Conservation (phyloP, 2,888 invertebrate genomes). For the Gryllus longicercus region DNA sequence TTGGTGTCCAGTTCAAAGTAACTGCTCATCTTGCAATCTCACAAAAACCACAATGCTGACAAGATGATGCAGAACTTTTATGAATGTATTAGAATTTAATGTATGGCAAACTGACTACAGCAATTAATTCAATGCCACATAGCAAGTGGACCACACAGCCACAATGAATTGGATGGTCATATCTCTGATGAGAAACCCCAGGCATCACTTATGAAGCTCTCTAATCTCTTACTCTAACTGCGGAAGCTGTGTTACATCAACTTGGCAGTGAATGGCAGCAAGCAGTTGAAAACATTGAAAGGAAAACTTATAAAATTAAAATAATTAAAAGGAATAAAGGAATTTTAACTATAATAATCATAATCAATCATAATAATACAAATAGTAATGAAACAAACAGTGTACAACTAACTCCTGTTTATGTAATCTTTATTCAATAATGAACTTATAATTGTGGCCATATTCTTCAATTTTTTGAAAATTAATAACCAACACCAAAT, state of each 20-base stretch:
- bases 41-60: not conserved
- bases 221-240: conserved; percentile 18
- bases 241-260: conserved; percentile 25
- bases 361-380: not conserved
- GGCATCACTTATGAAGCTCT: conserved; percentile 23
- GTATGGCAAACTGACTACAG: not conserved
- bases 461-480: not conserved
- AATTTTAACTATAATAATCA: conserved; percentile 11
- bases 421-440: conserved; percentile 11
- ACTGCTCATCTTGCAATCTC: conserved; percentile 8
- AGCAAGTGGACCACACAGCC: conserved; percentile 18
- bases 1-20: conserved; percentile 8
- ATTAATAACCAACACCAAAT: conserved; percentile 29
- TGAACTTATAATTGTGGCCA: not conserved
- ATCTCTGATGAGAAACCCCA: conserved; percentile 26
- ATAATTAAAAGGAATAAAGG: conserved; percentile 21
- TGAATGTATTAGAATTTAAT: not conserved
- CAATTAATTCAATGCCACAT: not conserved
- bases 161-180: conserved; percentile 31
- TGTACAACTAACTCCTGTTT: conserved; percentile 22
- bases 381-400: conserved; percentile 21
- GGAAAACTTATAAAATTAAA: not conserved
- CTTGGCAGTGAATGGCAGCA: conserved; percentile 31
- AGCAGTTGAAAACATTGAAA: conserved; percentile 22
- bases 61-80: conserved; percentile 1